Evolutionary conservation across 2,113 vertebrate species (phyloP), one percentile per base, ranked within the genome.

Genomic region (Felis chaus): DNA sequence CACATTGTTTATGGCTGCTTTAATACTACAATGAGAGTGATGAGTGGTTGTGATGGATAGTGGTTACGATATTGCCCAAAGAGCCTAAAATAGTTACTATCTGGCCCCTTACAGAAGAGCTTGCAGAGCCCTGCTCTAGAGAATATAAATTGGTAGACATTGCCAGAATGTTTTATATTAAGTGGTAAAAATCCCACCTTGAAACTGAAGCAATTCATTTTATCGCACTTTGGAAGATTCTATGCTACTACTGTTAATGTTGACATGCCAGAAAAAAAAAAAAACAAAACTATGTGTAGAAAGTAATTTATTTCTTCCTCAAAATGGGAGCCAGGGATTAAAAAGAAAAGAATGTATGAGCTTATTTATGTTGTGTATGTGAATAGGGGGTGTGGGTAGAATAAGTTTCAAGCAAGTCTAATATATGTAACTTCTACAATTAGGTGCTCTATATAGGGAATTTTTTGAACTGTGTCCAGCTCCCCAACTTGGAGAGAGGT

Each of bases 181-280:
- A 97, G 78, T 93, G 92, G 36, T 91, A 84, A 97, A 93, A 96
- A 97, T 83, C 29, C 83, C 89, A 94, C 87, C 91, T 97, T 94
- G 92, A 97, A 97, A 92, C 84, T 83, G 96, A 97, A 96, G 79
- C 80, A 57, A 94, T 92, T 94, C 83, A 50, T 94, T 97, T 97
- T 69, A 84, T 97, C 96, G 84, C 36, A 39, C 63, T 95, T 96
- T 41, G 50, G 68, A 94, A 98, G 95, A 95, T 89, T 93, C 82
- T 86, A 57, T 36, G 50, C n/a, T 21, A 94, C 82, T 93, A 95
- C n/a, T 76, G 41, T 89, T 83, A 83, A 80, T 31, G 16, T 83
- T 23, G 1, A 68, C 68, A 89, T 50, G 55, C 63, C 79, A 97
- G 92, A 76, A 94, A 95, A 79, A 19, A 80, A 94, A 95, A 79